These are phyloP conservation scores for Lophochroa leadbeateri DNA, from an alignment of 2,113 vertebrate genomes.

Conservation along the genomic window DNA sequence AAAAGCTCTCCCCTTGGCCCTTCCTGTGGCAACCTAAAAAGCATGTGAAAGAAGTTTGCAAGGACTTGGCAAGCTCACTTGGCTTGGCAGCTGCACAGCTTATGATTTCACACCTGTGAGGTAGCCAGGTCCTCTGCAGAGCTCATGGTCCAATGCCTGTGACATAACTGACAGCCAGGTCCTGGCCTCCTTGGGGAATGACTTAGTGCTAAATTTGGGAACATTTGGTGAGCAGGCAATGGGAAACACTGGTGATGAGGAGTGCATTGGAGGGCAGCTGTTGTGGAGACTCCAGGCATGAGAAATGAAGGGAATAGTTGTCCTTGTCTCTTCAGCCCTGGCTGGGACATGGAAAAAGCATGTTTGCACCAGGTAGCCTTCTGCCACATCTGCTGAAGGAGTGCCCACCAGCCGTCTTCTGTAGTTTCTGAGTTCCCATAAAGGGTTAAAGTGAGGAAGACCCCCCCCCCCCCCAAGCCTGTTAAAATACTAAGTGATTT, in stretches of 20 bases:
- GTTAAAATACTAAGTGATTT: not conserved
- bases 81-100: not conserved
- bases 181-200: not conserved
- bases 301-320: not conserved
- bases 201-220: not conserved
- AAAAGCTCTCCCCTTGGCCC: not conserved
- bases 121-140: not conserved
- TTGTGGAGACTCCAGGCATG: not conserved
- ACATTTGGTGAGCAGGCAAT: not conserved
- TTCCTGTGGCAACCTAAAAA: not conserved
- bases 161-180: not conserved
- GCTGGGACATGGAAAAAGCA: not conserved
- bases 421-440: not conserved
- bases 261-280: not conserved
- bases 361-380: not conserved
- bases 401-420: not conserved
- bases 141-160: not conserved
- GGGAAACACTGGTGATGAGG: fast-evolving
- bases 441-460: not conserved
- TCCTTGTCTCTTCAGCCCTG: not conserved
- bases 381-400: fast-evolving
- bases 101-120: not conserved
- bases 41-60: not conserved
- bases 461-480: not conserved
- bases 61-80: not conserved